Base-by-base conservation (phyloP, 2,888 invertebrate genomes). In the Zootermopsis nevadensis region DNA sequence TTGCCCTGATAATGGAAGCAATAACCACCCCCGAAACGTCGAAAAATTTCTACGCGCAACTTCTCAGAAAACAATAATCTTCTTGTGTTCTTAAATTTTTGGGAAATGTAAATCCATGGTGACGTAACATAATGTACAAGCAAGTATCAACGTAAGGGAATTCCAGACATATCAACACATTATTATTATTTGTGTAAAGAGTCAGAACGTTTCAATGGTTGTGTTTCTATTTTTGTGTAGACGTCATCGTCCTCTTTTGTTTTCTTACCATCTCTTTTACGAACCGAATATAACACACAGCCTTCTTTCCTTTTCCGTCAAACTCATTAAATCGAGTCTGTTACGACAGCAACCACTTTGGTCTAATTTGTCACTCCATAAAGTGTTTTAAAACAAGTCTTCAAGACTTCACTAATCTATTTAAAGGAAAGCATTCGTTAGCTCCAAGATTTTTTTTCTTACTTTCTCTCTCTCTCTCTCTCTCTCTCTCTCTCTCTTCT, bases 311-410 rank as follows among this genome's bases (percentile, higher is more conserved):
- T 79, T 66, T 66, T 79, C 66, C 79, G 60, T 66, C 79, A 79
- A 79, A 79, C 66, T 79, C 79, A 79, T 79, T 79, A 79, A 79
- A 79, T 79, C 79, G 79, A 38, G n/a, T 79, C 66, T 55, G 79
- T 79, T 79, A 79, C 66, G 79, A 79, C 79, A 60, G 60, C 79
- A 79, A 66, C 60, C 83, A 83, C 83, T 83, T 81, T 81, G 81
- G 81, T 81, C 83, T 83, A 83, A 83, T 83, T 83, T 83, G 83
- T 83, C 83, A 83, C 83, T 83, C 81, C 83, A 83, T 83, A 83
- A 76, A 83, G 79, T 83, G 83, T 83, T 83, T 83, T 79, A 69
- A 79, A 83, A 83, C 83, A 83, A 81, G 83, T 83, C 81, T 81
- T 83, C 81, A 81, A 83, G 83, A 81, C 80, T 79, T 83, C 77